Evolutionary conservation across 2,113 vertebrate genomes (phyloP).

Genomic region (Eubucco bourcierii): DNA sequence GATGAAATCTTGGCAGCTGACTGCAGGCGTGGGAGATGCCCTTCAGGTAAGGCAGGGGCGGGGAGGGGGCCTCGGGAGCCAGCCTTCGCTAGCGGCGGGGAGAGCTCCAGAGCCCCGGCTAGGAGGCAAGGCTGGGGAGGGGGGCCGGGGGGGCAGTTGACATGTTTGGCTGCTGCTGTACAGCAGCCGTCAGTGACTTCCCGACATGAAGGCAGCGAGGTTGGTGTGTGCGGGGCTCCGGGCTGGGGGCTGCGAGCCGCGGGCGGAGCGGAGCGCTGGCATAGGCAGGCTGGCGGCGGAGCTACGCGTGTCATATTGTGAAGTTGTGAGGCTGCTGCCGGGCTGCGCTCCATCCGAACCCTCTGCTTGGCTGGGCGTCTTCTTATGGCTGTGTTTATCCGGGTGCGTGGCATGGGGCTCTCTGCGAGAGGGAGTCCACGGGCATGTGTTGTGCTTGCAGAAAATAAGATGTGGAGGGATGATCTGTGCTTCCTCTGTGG

Average conservation of each 20-base stretch:
- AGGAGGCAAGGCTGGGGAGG: neutral
- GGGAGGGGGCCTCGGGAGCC: neutral
- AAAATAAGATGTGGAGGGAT: neutral
- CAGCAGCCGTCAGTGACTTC: slow-evolving; percentile 32
- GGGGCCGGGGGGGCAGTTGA: slow-evolving; percentile 22
- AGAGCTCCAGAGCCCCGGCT: neutral
- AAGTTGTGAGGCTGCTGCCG: neutral
- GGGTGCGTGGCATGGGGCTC: neutral
- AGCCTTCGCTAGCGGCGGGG: neutral
- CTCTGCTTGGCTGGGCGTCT: accelerated
- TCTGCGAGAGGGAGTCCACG: no score
- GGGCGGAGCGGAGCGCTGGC: neutral
- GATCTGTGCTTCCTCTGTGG: neutral
- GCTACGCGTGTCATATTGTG: no score
- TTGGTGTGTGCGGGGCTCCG: slow-evolving; percentile 37
- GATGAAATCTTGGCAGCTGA: slow-evolving; percentile 83
- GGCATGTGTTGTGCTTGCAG: neutral
- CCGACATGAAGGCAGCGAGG: slow-evolving; percentile 40
- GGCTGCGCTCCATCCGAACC: accelerated
- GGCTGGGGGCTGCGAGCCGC: neutral
- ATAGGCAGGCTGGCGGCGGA: neutral
- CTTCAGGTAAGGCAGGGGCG: slow-evolving; percentile 77
- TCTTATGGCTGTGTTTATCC: accelerated
- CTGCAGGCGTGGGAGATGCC: slow-evolving; percentile 82
- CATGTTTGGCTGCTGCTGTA: slow-evolving; percentile 30